Base-by-base conservation (phyloP, 35 echinoderm and acorn worm genomes). In the Antedon bifida region DNA sequence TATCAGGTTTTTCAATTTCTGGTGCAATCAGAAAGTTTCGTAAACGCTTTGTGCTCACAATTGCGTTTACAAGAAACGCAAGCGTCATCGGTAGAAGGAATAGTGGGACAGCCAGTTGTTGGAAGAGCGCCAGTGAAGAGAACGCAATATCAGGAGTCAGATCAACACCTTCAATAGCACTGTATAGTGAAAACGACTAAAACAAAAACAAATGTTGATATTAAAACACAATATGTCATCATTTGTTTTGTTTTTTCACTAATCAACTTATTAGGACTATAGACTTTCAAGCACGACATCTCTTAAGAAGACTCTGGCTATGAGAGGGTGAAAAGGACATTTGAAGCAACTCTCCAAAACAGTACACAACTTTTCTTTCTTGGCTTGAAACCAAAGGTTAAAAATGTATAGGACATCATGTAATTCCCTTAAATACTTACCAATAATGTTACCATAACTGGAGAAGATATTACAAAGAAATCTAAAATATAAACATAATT, bases 171-270 rank as follows among this genome's bases (percentile, higher is more conserved):
- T 76, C 88, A 14, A 88, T 32, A 1, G 75, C 21, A 32, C 76
- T 73, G 83, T 92, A 92, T 21, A 79, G 75, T 2, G 74, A 82
- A 79, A 92, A 92, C 36, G 86, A 86, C 90, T 88, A 78, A 9
- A 77, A 36, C 16, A 36, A 73, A 26, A 26, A 77, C 32, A 73
- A n/a, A 23, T 5, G 36, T 19, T 64, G 1, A 64, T 16, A 42
- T 42, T 42, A 42, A 4, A 42, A 42, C 14, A 7, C 38, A 4
- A 42, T 42, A 14, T 42, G 14, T 7, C 14, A 42, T 42, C 38
- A 42, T 42, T 42, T 4, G 38, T 42, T 42, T 42, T 42, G n/a
- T n/a, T n/a, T n/a, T n/a, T n/a, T n/a, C n/a, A n/a, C n/a, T n/a
- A n/a, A n/a, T n/a, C n/a, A n/a, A n/a, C n/a, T 14, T 7, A 42